These are phyloP conservation scores for Dascillus cervinus DNA, from an alignment of 2,888 invertebrate species.

Conservation along the genomic window DNA sequence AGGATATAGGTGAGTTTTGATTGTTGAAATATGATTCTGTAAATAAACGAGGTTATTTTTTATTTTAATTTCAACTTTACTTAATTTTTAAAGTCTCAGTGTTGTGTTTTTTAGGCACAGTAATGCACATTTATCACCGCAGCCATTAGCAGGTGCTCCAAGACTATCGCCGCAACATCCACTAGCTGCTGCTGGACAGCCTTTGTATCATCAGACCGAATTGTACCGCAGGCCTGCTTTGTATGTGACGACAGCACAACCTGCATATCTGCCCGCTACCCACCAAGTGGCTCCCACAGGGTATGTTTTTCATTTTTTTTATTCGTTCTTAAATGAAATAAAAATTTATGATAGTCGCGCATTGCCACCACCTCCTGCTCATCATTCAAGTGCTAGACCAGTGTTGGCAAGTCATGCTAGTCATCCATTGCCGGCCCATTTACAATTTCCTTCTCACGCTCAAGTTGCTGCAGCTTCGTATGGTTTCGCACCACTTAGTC, in stretches of 20 bases:
- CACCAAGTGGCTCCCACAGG: conserved; percentile 47
- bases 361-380: conserved; percentile 71
- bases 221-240: conserved; percentile 61
- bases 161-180: conserved; percentile 47
- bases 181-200: conserved; percentile 49
- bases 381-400: conserved; percentile 67
- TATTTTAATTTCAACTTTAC: too few relatives aligned
- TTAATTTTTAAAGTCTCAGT: too few relatives aligned
- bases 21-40: too few relatives aligned
- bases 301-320: conserved; percentile 37
- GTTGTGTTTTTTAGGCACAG: conserved; percentile 38
- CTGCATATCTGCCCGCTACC: conserved; percentile 46
- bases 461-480: conserved; percentile 52
- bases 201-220: conserved; percentile 55
- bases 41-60: too few relatives aligned
- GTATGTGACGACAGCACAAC: conserved; percentile 58
- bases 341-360: conserved; percentile 54
- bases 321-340: too few relatives aligned
- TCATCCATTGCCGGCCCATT: conserved; percentile 75
- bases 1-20: conserved; percentile 42
- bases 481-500: conserved; percentile 63
- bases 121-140: conserved; percentile 46
- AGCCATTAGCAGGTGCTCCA: conserved; percentile 44
- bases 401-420: conserved; percentile 58
- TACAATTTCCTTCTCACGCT: conserved; percentile 65